A percentile compares a stretch with the other conserved stretches of the same genome.
These are phyloP conservation scores for Tympanuchus pallidicinctus DNA, from an alignment of 2,113 vertebrate species.

Conservation along the genomic window DNA sequence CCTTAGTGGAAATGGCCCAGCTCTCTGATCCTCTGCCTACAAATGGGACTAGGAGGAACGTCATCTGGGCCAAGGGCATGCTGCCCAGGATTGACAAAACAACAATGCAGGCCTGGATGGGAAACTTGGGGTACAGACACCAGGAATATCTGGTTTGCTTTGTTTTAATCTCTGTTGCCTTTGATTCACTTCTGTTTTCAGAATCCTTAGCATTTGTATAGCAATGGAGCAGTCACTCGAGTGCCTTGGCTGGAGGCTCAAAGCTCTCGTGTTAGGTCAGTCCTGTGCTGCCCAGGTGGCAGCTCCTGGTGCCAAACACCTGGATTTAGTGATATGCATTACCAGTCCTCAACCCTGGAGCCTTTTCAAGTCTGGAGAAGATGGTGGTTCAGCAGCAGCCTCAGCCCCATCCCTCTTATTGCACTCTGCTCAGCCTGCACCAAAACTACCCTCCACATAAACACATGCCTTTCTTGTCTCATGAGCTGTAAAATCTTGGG, in stretches of 20 bases:
- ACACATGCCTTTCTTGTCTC: background rate
- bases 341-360: background rate
- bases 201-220: fast-evolving
- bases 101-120: background rate
- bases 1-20: background rate
- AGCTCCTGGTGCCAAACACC: background rate
- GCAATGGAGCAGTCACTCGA: background rate
- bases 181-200: background rate
- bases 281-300: background rate
- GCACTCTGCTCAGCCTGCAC: background rate
- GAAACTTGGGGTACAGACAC: background rate
- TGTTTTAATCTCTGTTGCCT: background rate
- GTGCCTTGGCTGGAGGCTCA: background rate
- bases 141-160: background rate
- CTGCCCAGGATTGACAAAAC: background rate
- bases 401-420: background rate
- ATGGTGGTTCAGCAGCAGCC: background rate
- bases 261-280: background rate
- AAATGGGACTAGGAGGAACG: background rate
- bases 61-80: background rate
- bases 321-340: background rate
- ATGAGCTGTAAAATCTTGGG: background rate
- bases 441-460: too few species aligned
- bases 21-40: background rate
- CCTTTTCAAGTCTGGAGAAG: background rate